phyloP scores from a whole-genome alignment of 2,888 invertebrate species.

The Blastobasis adustella region DNA sequence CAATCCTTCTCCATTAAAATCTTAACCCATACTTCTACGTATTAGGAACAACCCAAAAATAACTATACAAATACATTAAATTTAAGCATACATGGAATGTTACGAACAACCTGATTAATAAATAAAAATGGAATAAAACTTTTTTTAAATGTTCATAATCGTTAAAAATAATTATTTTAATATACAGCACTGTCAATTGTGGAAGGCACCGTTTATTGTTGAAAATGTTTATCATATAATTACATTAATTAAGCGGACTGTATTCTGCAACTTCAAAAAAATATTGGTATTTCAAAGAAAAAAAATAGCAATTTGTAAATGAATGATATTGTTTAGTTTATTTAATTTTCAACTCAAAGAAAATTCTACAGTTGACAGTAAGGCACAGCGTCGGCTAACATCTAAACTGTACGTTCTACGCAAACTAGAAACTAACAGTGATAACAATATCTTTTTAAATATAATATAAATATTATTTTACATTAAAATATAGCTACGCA shows the following conservation, averaged over 20 bases:
- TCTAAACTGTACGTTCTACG: conserved; percentile 41
- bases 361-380: background rate
- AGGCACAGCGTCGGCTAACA: too few species aligned
- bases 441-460: conserved; percentile 64
- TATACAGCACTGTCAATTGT: background rate
- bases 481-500: conserved; percentile 67
- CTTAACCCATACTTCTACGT: conserved; percentile 39
- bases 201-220: too few species aligned
- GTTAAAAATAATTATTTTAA: background rate
- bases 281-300: too few species aligned
- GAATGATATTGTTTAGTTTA: background rate
- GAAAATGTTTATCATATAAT: too few species aligned
- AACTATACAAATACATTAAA: conserved; percentile 31
- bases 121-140: conserved; percentile 11
- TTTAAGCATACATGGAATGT: conserved; percentile 43
- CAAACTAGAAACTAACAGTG: conserved; percentile 44
- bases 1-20: conserved; percentile 13
- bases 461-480: conserved; percentile 72
- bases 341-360: conserved; percentile 2
- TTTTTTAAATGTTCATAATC: background rate
- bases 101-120: conserved; percentile 36
- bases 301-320: too few species aligned
- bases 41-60: conserved; percentile 60
- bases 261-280: too few species aligned
- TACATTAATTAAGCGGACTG: too few species aligned